phyloP scores from a whole-genome alignment of 30 jellyfish, hydroid and myxozoan species.

The Aurelia aurita complex sp. Pacific region DNA sequence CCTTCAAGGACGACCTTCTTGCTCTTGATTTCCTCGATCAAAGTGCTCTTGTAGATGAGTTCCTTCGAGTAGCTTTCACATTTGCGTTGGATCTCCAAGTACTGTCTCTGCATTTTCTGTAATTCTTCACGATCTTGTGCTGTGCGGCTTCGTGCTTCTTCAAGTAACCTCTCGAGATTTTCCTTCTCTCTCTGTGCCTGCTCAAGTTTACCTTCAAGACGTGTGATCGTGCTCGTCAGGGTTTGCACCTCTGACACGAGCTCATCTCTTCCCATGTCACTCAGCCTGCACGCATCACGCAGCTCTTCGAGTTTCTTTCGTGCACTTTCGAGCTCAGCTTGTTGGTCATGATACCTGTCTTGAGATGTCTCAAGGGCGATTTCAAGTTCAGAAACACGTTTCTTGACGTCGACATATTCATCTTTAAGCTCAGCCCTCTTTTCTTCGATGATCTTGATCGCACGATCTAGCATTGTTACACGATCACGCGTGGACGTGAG shows the following conservation, averaged over 20 bases:
- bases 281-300: constrained; percentile 77
- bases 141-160: constrained; percentile 93
- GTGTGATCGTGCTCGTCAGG: constrained; percentile 62
- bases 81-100: constrained; percentile 89
- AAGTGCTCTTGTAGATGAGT: constrained; percentile 59
- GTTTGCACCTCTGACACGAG: constrained; percentile 77
- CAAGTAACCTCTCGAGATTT: constrained; percentile 72
- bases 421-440: constrained; percentile 63
- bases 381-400: constrained; percentile 92
- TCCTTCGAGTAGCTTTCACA: constrained; percentile 88
- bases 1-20: constrained; percentile 83
- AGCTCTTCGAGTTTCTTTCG: constrained; percentile 80
- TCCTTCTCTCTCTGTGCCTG: constrained; percentile 88
- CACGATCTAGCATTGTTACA: constrained; percentile 75
- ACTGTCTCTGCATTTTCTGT: constrained; percentile 80
- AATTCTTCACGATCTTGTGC: constrained; percentile 90
- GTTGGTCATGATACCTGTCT: constrained; percentile 80
- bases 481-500: constrained; percentile 89
- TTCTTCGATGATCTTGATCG: constrained; percentile 70
- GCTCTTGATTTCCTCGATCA: constrained; percentile 90
- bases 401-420: constrained; percentile 75
- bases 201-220: constrained; percentile 77
- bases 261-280: constrained; percentile 82
- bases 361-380: constrained; percentile 81
- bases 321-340: constrained; percentile 72